Evolutionary conservation across 2,888 invertebrate genomes (phyloP).

Genomic region (Encarsia formosa): DNA sequence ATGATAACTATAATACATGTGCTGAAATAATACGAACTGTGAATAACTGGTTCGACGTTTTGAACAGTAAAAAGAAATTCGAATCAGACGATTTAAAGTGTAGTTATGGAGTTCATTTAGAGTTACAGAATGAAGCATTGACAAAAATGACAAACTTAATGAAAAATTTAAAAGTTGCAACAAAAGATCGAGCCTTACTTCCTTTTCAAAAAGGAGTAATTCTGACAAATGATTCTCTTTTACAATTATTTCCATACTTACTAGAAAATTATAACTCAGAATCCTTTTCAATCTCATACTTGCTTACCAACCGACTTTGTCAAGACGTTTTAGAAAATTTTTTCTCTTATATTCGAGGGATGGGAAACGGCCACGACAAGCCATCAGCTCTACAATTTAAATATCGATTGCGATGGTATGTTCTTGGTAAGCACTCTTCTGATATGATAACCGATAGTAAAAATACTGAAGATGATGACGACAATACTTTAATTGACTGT

Average conservation of each 20-base stretch:
- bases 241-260: constrained; percentile 1
- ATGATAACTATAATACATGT: background rate
- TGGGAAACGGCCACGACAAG: constrained; percentile 24
- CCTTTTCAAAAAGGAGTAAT: constrained; percentile 6
- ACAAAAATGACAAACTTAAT: background rate
- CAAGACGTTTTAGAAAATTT: constrained; percentile 33
- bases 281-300: background rate
- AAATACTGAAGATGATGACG: background rate
- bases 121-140: background rate
- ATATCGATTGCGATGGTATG: constrained; percentile 5
- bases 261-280: background rate
- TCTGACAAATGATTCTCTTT: background rate
- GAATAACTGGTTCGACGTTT: constrained; percentile 14
- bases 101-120: constrained; percentile 1
- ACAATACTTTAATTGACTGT: background rate
- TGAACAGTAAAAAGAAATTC: constrained; percentile 1
- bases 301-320: constrained; percentile 15
- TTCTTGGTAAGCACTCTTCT: constrained; percentile 1
- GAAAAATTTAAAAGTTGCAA: background rate
- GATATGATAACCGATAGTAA: background rate
- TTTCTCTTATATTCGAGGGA: constrained; percentile 34
- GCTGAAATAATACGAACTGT: background rate
- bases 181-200: background rate
- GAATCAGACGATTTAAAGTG: background rate
- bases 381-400: background rate